Evolutionary conservation across 1,140 invertebrate species (phyloP), one percentile per base, ranked within the genome.

Genomic region (Lasioglossum albipes): DNA sequence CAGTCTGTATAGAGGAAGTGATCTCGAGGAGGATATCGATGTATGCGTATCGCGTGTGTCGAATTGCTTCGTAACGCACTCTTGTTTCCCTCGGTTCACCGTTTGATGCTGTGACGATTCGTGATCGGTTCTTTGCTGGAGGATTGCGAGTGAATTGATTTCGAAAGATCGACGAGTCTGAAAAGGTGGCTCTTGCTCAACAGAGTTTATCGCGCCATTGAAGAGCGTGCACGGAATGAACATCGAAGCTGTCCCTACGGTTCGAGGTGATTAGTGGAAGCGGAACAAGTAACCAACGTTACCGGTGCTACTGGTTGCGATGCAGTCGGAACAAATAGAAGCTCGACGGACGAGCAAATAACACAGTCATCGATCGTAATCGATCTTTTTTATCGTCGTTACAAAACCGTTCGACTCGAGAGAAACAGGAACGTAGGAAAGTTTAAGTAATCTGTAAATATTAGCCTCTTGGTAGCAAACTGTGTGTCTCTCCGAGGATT

Each of bases 171-270:
- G 66, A 71, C 75, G 71, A 61, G 75, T 77, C 59, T 83, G 49
- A 78, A 85, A 85, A 82, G 57, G 65, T 71, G 41, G 65, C 66
- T 78, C 64, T 85, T 79, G 59, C 84, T 82, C 74, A 78, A 85
- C 71, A 49, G 59, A 20, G 42, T 84, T 85, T 82, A 71, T 85
- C 83, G 70, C 82, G 74, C 69, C 64, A 54, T 76, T 73, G 61
- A 70, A 20, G 61, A 74, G 70, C 69, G 61, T 75, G 69, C 69
- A 45, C 49, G 73, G 52, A 84, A 80, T 52, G 67, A 77, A 42
- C 75, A 45, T 54, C 68, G 62, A 66, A 73, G 27, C 36, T 75
- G 59, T 52, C 64, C 52, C 31, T 64, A 36, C 42, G 13, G 42
- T 52, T 67, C 45, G 42, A 61, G 45, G 73, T 31, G 79, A 80